Evolutionary conservation across 2,113 vertebrate genomes (phyloP).

Genomic region (Nanorana parkeri): DNA sequence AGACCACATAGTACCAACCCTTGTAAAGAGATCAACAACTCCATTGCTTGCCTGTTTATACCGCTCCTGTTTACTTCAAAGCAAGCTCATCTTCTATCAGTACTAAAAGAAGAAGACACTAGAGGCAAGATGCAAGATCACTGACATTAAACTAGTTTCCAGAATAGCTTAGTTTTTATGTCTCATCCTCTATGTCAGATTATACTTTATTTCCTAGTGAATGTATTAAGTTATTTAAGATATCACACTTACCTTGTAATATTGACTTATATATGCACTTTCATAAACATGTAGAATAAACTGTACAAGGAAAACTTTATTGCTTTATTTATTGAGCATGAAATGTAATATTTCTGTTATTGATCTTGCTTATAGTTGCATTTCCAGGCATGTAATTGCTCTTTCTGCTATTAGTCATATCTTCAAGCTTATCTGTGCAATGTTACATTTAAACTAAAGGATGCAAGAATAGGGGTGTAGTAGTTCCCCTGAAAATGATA

Average conservation of each 20-base stretch:
- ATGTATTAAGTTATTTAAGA: slow-evolving; percentile 8
- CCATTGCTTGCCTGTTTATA: slow-evolving; percentile 21
- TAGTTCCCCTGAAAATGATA: too few species aligned
- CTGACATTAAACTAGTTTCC: background rate
- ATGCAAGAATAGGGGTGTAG: too few species aligned
- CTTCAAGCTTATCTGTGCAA: too few species aligned
- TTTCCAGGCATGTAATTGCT: too few species aligned
- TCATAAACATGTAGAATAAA: slow-evolving; percentile 30
- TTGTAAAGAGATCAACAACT: slow-evolving; percentile 19
- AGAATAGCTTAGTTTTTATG: background rate
- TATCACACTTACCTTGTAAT: background rate
- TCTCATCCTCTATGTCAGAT: background rate
- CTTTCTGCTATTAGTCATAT: too few species aligned
- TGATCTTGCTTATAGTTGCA: too few species aligned
- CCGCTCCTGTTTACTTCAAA: slow-evolving; percentile 8
- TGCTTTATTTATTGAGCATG: background rate
- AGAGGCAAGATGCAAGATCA: background rate
- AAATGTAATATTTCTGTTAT: too few species aligned
- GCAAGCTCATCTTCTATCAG: background rate
- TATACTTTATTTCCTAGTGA: slow-evolving; percentile 2
- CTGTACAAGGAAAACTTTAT: background rate
- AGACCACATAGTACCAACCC: background rate
- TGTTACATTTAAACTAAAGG: too few species aligned
- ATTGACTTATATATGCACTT: background rate
- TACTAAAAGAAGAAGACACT: background rate